Evolutionary conservation across 2,797 vertebrate genomes (phyloP).

Genomic region (Acropternis orthonyx): DNA sequence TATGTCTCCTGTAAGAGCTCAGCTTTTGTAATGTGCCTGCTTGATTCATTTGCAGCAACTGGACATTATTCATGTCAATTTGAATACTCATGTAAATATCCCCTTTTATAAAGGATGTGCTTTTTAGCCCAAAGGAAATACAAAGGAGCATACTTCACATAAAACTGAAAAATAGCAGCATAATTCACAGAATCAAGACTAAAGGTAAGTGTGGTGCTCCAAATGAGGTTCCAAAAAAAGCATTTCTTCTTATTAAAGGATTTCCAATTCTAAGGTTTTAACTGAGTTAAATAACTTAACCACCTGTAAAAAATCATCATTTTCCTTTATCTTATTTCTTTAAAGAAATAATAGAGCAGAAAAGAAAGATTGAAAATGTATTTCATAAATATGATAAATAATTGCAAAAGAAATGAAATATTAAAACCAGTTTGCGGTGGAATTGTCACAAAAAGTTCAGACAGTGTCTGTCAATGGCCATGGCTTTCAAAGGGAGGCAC

Average conservation of each 20-base stretch:
- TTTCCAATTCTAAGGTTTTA: background rate
- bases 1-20: background rate
- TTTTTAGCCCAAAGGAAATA: background rate
- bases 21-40: background rate
- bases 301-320: background rate
- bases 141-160: background rate
- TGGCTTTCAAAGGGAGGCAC: background rate
- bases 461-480: background rate
- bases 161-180: background rate
- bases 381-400: background rate
- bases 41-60: background rate
- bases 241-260: background rate
- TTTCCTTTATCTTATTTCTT: background rate
- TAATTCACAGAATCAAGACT: background rate
- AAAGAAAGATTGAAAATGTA: background rate
- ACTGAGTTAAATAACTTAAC: background rate
- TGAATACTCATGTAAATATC: background rate
- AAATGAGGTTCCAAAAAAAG: background rate
- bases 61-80: background rate
- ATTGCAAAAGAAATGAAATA: background rate
- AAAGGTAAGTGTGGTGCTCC: background rate
- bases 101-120: background rate
- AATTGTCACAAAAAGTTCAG: background rate
- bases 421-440: background rate
- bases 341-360: background rate